Conservation (phyloP, 23 tunicate genomes). For the Styela clava region DNA sequence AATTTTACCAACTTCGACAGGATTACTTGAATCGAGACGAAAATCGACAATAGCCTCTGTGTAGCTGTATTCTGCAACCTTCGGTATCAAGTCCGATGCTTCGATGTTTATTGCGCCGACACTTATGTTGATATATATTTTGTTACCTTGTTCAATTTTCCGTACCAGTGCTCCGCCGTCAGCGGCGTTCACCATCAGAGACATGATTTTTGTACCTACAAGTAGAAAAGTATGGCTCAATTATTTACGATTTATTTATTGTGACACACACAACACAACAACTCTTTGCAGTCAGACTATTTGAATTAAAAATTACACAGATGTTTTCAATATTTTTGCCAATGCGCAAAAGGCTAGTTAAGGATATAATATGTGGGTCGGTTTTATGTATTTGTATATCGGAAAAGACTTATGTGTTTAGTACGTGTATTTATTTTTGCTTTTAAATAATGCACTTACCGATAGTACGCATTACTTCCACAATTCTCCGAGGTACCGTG, state of each 20-base stretch:
- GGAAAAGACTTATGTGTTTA: not conserved
- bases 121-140: not conserved
- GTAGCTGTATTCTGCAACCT: not conserved
- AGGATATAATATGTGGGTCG: too few relatives aligned
- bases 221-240: too few relatives aligned
- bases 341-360: too few relatives aligned
- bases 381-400: too few relatives aligned
- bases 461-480: constrained; percentile 65
- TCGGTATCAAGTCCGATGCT: not conserved
- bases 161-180: constrained; percentile 30
- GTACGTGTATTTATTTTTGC: not conserved
- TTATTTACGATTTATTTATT: too few relatives aligned
- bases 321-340: too few relatives aligned
- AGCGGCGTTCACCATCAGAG: constrained; percentile 42
- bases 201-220: constrained; percentile 48
- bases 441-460: constrained; percentile 37
- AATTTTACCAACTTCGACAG: not conserved
- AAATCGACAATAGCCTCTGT: not conserved
- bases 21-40: not conserved
- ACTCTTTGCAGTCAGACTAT: too few relatives aligned
- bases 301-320: too few relatives aligned
- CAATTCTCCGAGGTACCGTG: constrained; percentile 15
- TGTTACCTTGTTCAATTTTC: not conserved
- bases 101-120: not conserved
- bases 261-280: too few relatives aligned